Conservation (phyloP, 2,797 vertebrate species). For the Malurus leucopterus region DNA sequence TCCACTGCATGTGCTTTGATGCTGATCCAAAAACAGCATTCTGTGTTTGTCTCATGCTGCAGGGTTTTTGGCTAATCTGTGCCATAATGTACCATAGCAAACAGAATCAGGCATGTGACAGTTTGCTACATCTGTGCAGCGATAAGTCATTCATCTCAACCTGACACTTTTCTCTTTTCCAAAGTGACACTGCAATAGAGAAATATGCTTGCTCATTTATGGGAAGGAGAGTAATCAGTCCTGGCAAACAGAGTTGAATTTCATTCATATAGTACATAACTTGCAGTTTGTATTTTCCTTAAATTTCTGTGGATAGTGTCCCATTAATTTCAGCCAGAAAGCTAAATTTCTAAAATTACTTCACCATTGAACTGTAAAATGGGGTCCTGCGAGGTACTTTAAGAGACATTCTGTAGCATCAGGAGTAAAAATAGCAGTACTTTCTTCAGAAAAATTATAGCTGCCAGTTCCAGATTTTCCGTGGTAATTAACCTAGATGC, state of each 20-base stretch:
- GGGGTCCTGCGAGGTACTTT: constrained; percentile 3
- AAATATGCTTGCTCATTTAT: constrained; percentile 32
- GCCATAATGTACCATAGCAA: constrained; percentile 26
- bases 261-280: neutral
- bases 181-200: constrained; percentile 37
- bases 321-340: constrained; percentile 4
- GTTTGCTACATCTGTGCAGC: neutral
- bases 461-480: constrained; percentile 73
- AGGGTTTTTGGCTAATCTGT: constrained; percentile 32
- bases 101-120: constrained; percentile 22
- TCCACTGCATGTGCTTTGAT: neutral
- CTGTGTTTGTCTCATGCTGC: constrained; percentile 10
- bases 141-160: constrained; percentile 41
- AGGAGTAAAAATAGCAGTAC: constrained; percentile 51
- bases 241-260: constrained; percentile 14
- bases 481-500: constrained; percentile 88
- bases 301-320: neutral
- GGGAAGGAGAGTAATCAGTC: neutral
- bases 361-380: neutral
- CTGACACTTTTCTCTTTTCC: constrained; percentile 35
- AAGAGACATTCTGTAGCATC: constrained; percentile 43
- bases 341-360: constrained; percentile 40
- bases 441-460: constrained; percentile 61
- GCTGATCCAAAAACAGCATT: neutral
- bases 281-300: neutral